Conservation (phyloP, 2,797 vertebrate species). For the Bufotes viridis region DNA sequence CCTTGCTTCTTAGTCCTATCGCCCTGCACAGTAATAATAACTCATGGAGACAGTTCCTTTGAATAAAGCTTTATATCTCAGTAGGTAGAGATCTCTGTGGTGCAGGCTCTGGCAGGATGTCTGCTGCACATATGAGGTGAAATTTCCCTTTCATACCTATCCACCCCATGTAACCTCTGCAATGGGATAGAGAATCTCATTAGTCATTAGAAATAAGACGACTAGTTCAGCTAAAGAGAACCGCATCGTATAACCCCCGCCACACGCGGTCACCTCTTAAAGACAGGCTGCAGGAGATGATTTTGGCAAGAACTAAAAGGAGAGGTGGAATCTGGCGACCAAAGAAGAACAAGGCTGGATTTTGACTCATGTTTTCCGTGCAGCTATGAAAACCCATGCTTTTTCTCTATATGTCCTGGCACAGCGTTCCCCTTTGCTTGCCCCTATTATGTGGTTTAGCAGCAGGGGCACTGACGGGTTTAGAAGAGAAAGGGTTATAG, state of each 20-base stretch:
- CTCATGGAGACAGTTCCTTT: background rate
- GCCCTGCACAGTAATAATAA: background rate
- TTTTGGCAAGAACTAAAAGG: conserved; percentile 47
- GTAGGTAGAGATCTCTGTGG: background rate
- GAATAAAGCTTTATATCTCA: background rate
- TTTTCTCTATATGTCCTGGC: background rate
- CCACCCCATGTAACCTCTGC: conserved; percentile 37
- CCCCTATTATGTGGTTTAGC: background rate
- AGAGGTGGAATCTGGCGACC: conserved; percentile 9
- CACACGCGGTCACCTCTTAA: conserved; percentile 37
- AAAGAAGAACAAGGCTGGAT: conserved; percentile 10
- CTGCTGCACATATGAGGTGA: conserved; percentile 28
- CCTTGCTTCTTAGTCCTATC: background rate
- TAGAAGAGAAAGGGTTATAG: background rate
- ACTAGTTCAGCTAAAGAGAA: conserved; percentile 48
- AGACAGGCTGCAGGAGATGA: conserved; percentile 36
- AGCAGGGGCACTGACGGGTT: background rate
- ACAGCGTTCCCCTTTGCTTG: background rate
- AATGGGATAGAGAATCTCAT: conserved; percentile 32
- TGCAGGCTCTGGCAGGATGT: background rate
- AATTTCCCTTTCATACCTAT: conserved; percentile 28
- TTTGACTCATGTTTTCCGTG: conserved; percentile 56
- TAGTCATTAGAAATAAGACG: conserved; percentile 43
- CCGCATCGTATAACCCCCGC: conserved; percentile 3
- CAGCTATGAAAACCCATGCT: conserved; percentile 27